These are phyloP conservation scores for Agapornis roseicollis DNA, from an alignment of 2,113 vertebrate species.

Conservation along the genomic window DNA sequence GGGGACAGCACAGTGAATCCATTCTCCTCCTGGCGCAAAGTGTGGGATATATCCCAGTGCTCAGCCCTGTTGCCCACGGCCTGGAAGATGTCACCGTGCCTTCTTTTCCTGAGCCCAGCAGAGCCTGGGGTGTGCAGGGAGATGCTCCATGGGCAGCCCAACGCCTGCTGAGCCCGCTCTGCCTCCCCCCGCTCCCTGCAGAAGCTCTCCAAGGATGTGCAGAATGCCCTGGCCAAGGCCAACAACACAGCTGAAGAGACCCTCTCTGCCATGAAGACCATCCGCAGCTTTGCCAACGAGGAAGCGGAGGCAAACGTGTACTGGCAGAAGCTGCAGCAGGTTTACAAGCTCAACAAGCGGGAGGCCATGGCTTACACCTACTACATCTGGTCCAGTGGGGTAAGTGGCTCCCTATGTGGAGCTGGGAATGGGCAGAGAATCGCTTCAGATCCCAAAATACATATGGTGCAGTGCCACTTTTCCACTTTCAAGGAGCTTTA, in stretches of 20 bases:
- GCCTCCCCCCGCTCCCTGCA: constrained; percentile 38
- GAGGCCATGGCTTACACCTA: constrained; percentile 90
- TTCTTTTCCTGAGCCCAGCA: background rate
- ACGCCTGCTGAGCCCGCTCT: background rate
- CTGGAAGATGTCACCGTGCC: background rate
- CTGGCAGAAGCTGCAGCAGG: constrained; percentile 80
- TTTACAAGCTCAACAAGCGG: constrained; percentile 88
- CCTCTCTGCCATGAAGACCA: constrained; percentile 91
- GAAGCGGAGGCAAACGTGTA: constrained; percentile 82
- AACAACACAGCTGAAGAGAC: constrained; percentile 94
- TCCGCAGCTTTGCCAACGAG: constrained; percentile 93
- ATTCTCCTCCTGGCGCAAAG: background rate
- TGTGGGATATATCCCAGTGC: background rate
- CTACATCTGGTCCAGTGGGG: constrained; percentile 91
- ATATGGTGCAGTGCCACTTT: fast-evolving
- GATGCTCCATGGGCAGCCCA: background rate
- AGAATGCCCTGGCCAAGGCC: constrained; percentile 87
- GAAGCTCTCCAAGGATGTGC: constrained; percentile 91
- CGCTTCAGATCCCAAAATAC: background rate
- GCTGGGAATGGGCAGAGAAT: background rate
- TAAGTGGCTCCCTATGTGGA: constrained; percentile 41
- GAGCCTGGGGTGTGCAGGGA: fast-evolving
- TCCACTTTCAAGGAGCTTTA: background rate
- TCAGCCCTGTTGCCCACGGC: background rate
- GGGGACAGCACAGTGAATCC: background rate